phyloP scores from a whole-genome alignment of 2,888 invertebrate species.

The Blastobasis lacticolella region DNA sequence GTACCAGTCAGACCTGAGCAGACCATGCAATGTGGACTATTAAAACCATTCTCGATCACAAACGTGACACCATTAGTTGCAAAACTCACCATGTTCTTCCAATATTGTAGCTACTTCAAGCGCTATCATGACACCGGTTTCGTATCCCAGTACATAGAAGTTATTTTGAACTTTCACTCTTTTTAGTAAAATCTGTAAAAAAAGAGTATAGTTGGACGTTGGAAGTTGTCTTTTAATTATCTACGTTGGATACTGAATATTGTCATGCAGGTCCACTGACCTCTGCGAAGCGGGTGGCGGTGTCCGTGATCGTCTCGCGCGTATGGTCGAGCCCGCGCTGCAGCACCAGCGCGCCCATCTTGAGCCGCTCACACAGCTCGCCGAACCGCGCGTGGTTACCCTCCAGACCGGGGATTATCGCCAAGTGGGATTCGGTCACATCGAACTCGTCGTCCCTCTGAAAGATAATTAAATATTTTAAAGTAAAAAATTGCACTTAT shows the following conservation, averaged over 20 bases:
- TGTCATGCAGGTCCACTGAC: conserved; percentile 13
- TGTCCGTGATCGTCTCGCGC: conserved; percentile 27
- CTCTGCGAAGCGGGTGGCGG: conserved; percentile 31
- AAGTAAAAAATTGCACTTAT: too few relatives aligned
- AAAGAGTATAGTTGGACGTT: background rate
- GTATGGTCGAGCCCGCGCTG: conserved; percentile 32
- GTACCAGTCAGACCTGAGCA: conserved; percentile 38
- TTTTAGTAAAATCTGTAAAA: conserved; percentile 20
- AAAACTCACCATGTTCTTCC: conserved; percentile 33
- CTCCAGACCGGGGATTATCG: conserved; percentile 39
- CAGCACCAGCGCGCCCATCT: conserved; percentile 30
- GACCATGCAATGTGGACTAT: background rate
- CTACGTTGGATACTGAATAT: background rate
- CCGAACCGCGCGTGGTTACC: conserved; percentile 32
- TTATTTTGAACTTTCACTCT: conserved; percentile 20
- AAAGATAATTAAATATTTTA: background rate
- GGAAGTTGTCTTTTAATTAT: background rate
- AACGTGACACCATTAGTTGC: background rate
- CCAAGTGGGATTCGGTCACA: conserved; percentile 20
- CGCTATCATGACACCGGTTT: conserved; percentile 34
- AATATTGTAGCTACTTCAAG: conserved; percentile 42
- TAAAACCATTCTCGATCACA: background rate
- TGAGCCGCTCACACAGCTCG: conserved; percentile 29
- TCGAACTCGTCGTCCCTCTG: conserved; percentile 21
- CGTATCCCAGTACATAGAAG: conserved; percentile 44